Conservation (phyloP, 2,797 vertebrate species). For the Chelon labrosus region DNA sequence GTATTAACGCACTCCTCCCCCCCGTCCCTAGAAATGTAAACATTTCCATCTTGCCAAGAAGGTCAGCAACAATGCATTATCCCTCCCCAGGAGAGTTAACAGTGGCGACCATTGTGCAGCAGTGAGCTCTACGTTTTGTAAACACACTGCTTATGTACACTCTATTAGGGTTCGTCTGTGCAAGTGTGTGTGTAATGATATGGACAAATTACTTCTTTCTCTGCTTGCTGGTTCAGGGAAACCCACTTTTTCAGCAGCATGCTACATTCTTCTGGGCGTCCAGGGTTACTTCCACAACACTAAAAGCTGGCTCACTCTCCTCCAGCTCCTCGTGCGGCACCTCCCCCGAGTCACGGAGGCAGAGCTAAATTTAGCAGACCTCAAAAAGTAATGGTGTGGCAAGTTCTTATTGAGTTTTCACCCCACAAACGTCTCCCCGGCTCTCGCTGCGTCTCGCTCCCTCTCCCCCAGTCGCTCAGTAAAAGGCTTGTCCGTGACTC, state of each 20-base stretch:
- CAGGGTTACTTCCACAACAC: conserved; percentile 41
- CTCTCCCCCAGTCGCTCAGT: conserved; percentile 36
- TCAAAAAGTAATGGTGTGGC: conserved; percentile 61
- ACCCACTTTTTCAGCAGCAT: background rate
- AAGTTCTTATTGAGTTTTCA: conserved; percentile 54
- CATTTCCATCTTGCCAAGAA: conserved; percentile 33
- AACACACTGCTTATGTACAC: conserved; percentile 25
- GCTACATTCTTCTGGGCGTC: conserved; percentile 28
- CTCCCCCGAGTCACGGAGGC: conserved; percentile 58
- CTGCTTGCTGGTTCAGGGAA: conserved; percentile 24
- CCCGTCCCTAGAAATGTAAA: conserved; percentile 41
- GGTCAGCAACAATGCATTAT: conserved; percentile 64
- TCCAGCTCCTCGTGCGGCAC: conserved; percentile 12
- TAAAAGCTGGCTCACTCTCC: conserved; percentile 54
- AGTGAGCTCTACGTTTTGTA: background rate
- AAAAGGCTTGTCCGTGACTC: conserved; percentile 72
- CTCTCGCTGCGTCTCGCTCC: background rate
- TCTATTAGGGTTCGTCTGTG: conserved; percentile 2
- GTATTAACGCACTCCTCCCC: conserved; percentile 38
- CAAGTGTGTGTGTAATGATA: conserved; percentile 20
- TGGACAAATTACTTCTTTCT: conserved; percentile 14
- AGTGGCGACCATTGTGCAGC: conserved; percentile 57
- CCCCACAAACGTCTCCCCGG: conserved; percentile 32
- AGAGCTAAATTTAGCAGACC: conserved; percentile 68
- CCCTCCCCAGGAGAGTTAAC: conserved; percentile 37